Evolutionary conservation across 2,888 invertebrate species (phyloP).

Genomic region (Quadroppia sp.): DNA sequence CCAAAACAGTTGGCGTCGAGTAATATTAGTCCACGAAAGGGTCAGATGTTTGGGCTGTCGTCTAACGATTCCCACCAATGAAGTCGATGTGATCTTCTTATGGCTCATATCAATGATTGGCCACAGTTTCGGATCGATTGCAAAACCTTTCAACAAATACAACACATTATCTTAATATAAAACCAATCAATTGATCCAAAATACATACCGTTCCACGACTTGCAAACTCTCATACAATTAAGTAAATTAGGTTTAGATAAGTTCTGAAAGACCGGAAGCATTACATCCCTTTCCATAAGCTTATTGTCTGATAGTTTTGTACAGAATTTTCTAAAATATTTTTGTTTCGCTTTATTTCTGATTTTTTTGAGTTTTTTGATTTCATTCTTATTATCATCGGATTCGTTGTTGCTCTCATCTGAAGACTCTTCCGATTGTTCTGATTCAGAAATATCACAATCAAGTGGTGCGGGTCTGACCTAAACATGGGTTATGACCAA

Average conservation of each 20-base stretch:
- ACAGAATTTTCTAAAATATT: conserved; percentile 42
- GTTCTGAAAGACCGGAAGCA: conserved; percentile 55
- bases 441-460: conserved; percentile 42
- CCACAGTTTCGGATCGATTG: conserved; percentile 79
- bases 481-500: no score
- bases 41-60: conserved; percentile 79
- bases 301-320: conserved; percentile 45
- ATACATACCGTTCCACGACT: conserved; percentile 67
- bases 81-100: conserved; percentile 58
- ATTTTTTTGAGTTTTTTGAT: conserved; percentile 37
- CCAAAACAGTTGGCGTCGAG: conserved; percentile 85
- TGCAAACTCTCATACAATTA: conserved; percentile 68
- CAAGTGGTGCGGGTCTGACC: conserved; percentile 47
- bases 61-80: conserved; percentile 73
- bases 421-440: conserved; percentile 38
- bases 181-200: no score
- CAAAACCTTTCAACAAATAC: conserved; percentile 58
- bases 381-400: conserved; percentile 44
- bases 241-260: conserved; percentile 59
- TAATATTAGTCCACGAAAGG: conserved; percentile 82
- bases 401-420: conserved; percentile 45
- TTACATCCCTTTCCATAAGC: conserved; percentile 51
- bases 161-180: no score
- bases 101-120: conserved; percentile 70
- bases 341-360: conserved; percentile 39